Evolutionary conservation across 2,113 vertebrate genomes (phyloP).

Genomic region (Lates calcarifer): DNA sequence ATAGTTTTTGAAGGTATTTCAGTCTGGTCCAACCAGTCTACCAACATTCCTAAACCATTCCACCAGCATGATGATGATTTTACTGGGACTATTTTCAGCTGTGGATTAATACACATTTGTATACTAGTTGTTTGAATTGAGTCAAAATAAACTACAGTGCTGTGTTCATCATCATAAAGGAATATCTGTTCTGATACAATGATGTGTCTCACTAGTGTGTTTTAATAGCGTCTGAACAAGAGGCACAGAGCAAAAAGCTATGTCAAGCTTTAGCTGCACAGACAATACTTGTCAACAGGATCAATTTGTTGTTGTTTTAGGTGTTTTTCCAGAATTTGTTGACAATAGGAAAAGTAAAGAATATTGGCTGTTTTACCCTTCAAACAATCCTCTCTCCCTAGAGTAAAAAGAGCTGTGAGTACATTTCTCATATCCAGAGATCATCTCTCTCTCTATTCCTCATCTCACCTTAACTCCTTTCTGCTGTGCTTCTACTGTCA

Average conservation of each 20-base stretch:
- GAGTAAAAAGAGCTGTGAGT: not conserved
- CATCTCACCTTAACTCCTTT: conserved; percentile 31
- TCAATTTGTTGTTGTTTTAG: not conserved
- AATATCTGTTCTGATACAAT: not conserved
- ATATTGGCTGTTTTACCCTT: conserved; percentile 3
- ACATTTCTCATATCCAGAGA: conserved; percentile 9
- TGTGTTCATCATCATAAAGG: not conserved
- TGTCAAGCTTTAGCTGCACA: not conserved
- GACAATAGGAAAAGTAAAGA: not conserved
- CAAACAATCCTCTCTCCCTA: not conserved
- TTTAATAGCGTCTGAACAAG: not conserved
- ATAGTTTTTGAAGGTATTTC: not conserved
- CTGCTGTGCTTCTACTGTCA: conserved; percentile 32
- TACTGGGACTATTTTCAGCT: not conserved
- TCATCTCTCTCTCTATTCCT: not conserved
- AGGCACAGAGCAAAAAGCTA: not conserved
- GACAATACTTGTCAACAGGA: not conserved
- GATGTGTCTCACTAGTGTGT: not conserved
- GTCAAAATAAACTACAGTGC: not conserved
- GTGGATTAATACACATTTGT: not conserved
- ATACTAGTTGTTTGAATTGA: not conserved
- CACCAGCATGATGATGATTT: not conserved
- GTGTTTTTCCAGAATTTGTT: not conserved
- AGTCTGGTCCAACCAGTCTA: not conserved
- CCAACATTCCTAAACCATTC: not conserved